Evolutionary conservation across 2,888 invertebrate genomes (phyloP).

Genomic region (Caenorhabditis imperialis): DNA sequence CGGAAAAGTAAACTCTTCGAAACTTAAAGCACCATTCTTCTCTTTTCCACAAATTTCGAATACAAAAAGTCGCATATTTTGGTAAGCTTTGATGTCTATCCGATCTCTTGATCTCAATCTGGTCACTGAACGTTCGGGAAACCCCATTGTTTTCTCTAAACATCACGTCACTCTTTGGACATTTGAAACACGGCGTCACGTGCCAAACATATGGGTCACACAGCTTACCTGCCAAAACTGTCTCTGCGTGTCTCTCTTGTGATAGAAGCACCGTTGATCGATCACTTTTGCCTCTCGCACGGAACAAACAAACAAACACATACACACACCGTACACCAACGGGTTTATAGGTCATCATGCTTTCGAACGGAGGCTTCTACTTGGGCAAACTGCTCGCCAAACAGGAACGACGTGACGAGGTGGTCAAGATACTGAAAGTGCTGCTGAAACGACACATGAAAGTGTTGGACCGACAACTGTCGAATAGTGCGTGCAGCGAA

Average conservation of each 20-base stretch:
- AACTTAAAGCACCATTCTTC: no score
- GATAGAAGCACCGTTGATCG: no score
- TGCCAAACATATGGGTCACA: conserved; percentile 13
- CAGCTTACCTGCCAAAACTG: conserved; percentile 25
- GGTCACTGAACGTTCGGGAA: no score
- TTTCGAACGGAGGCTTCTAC: conserved; percentile 66
- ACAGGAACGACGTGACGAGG: conserved; percentile 39
- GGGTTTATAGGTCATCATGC: conserved; percentile 60
- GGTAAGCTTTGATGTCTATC: no score
- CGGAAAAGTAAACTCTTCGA: no score
- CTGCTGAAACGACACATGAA: conserved; percentile 45
- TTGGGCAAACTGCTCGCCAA: conserved; percentile 64
- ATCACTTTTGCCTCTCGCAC: conserved; percentile 12
- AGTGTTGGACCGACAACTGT: conserved; percentile 62
- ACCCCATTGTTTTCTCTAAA: no score
- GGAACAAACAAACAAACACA: conserved; percentile 8
- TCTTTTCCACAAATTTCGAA: no score
- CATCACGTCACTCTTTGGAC: conserved; percentile 4
- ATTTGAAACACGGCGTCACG: conserved; percentile 7
- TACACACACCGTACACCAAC: not conserved
- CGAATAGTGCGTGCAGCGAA: conserved; percentile 44
- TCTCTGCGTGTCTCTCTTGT: conserved; percentile 12
- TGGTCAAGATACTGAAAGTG: conserved; percentile 40
- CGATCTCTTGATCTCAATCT: no score
- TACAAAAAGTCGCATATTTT: no score